Base-by-base conservation (phyloP, 2,888 invertebrate genomes). In the Heliconius cydno region DNA sequence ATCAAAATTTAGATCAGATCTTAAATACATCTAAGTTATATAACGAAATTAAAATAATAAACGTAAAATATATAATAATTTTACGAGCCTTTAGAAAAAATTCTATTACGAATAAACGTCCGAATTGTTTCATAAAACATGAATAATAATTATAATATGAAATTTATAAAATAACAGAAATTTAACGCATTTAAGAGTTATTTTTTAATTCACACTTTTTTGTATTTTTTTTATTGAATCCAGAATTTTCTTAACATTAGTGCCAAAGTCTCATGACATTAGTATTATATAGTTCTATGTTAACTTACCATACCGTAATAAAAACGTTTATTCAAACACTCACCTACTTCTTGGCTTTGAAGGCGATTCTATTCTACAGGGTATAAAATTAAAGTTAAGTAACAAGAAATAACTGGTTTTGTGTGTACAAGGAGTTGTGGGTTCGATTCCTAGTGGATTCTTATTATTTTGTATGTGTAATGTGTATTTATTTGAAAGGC, bases 321-420 rank as follows among this genome's bases (percentile, higher is more conserved):
- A 34, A 73, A 60, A 73, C 34, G 13, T 73, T 60, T 60, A 73
- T 73, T 73, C 73, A 60, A 73, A 73, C 73, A 73, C 73, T 73
- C 25, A 73, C 73, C 73, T 73, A 73, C 60, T 73, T 73, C 73
- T 73, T 34, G 57, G 73, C 73, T 73, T 73, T 73, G 73, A 38
- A 73, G 57, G 73, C 73, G 60, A 60, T 73, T 73, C 73, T 73
- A 73, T 60, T 73, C 73, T 73, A 73, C 73, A 73, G 73, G 60
- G 57, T 73, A 73, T 73, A 73, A 73, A 73, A 73, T 73, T 73
- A 60, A 60, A 73, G n/a, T 60, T 60, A 60, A 73, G n/a, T 73
- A 38, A 73, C 10, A 73, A 30, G 22, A 57, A 22, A 52, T 72
- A 10, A 60, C 22, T 57, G 12, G 57, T 30, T 19, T 57, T 9